phyloP scores from a whole-genome alignment of 1,140 invertebrate genomes.

The Drosophila pseudoobscura region DNA sequence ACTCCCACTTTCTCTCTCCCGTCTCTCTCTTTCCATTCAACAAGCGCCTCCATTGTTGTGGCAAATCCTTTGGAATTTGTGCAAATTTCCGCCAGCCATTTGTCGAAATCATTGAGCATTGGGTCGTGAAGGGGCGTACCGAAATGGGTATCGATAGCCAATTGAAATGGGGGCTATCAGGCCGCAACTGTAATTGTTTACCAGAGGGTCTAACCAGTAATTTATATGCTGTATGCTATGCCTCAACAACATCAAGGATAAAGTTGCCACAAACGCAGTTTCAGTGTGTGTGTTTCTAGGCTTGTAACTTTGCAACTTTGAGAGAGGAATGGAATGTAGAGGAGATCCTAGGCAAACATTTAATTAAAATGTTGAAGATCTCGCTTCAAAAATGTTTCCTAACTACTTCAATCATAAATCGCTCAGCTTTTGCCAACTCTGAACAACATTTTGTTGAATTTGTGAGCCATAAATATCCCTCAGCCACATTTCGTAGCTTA shows the following conservation, averaged over 20 bases:
- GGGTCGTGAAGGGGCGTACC: constrained; percentile 25
- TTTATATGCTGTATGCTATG: neutral
- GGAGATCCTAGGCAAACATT: neutral
- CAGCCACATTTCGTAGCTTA: neutral
- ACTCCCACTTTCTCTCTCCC: neutral
- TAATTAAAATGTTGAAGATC: constrained; percentile 28
- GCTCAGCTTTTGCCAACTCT: too few species aligned
- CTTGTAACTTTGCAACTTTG: constrained; percentile 4
- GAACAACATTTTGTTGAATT: too few species aligned
- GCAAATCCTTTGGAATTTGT: constrained; percentile 59
- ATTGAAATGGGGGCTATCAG: constrained; percentile 34
- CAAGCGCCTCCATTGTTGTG: constrained; percentile 1
- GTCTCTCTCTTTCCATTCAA: constrained; percentile 28
- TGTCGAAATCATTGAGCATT: constrained; percentile 54
- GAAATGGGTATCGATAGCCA: constrained; percentile 47
- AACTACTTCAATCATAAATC: constrained; percentile 10
- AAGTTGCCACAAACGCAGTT: neutral
- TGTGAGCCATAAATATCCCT: too few species aligned
- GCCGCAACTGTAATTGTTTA: constrained; percentile 29
- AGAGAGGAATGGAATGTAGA: too few species aligned
- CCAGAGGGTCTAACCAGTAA: constrained; percentile 6
- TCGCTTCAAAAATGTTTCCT: neutral
- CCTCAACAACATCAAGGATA: too few species aligned
- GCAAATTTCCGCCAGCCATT: constrained; percentile 66
- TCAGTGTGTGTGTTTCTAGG: too few species aligned